Evolutionary conservation across 2,888 invertebrate genomes (phyloP), one percentile per base, ranked within the genome.

Genomic region (Ophion ventricosus): DNA sequence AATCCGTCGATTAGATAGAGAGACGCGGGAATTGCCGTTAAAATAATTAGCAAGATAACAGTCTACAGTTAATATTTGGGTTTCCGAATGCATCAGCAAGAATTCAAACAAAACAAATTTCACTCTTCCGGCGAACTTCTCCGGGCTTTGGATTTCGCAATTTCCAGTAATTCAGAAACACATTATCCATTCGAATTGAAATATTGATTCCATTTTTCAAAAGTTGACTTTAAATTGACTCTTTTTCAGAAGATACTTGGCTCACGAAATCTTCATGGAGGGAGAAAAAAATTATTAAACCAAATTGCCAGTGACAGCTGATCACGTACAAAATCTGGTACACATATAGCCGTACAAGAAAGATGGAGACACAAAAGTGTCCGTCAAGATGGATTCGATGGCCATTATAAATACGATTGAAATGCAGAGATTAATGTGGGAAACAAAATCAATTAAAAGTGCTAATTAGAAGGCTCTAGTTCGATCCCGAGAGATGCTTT

Each of bases 1-100:
- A 87, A 83, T 87, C 84, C 80, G 80, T 79, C 84, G 78, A 69
- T 84, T 79, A 84, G 67, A 69, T 61, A 73, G 64, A 79, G 54
- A 54, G 40, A 66, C 40, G 59, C 26, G 69, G n/a, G 59, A 54
- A 54, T 43, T 49, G 70, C 57, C 25, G 23, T 63, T 2, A 7
- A 64, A 70, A 78, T 74, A 61, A 79, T 81, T 49, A 66, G 78
- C 57, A 29, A 29, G 63, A 26, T 59, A 67, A 77, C 49, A 35
- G 61, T 77, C 76, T 69, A 75, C 67, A 61, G 20, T 78, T 57
- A 78, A 81, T 84, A 77, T 80, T 75, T 61, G 66, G 49, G 54
- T 17, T 54, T 64, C 35, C 64, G 69, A 35, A 64, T 77, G 49
- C 35, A 69, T 73, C 17, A 63, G 64, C 59, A 26, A 75, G 35